Conservation (phyloP, 2,113 vertebrate species). For the Pyrgilauda ruficollis region DNA sequence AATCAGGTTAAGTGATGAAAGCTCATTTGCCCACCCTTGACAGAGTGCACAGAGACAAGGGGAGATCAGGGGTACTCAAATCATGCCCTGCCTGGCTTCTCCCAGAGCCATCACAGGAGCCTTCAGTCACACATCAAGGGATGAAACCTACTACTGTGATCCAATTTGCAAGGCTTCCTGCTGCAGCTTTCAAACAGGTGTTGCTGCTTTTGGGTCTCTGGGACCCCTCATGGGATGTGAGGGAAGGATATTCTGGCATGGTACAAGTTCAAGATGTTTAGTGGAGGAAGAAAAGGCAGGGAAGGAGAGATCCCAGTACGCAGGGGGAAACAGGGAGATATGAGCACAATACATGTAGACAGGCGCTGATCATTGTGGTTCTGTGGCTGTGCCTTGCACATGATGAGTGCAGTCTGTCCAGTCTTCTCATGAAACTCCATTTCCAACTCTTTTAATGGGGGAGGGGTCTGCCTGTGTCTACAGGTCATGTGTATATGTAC, state of each 20-base stretch:
- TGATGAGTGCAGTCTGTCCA: neutral
- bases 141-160: neutral
- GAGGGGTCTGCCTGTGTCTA: neutral
- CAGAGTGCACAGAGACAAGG: neutral
- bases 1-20: neutral
- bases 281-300: neutral
- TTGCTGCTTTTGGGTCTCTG: neutral
- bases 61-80: rapidly evolving
- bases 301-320: neutral
- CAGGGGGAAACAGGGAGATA: neutral
- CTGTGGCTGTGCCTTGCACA: neutral
- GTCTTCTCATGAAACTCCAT: neutral
- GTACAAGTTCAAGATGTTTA: neutral
- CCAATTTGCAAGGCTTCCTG: neutral
- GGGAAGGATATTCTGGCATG: neutral
- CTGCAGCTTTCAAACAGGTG: neutral
- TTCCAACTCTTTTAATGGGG: neutral
- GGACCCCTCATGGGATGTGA: neutral
- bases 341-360: neutral
- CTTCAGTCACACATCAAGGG: neutral
- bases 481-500: too few species aligned
- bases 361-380: neutral
- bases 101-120: neutral
- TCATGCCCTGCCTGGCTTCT: neutral
- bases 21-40: rapidly evolving